Base-by-base conservation (phyloP, 2,113 vertebrate species). In the Poeciliopsis retropinna region DNA sequence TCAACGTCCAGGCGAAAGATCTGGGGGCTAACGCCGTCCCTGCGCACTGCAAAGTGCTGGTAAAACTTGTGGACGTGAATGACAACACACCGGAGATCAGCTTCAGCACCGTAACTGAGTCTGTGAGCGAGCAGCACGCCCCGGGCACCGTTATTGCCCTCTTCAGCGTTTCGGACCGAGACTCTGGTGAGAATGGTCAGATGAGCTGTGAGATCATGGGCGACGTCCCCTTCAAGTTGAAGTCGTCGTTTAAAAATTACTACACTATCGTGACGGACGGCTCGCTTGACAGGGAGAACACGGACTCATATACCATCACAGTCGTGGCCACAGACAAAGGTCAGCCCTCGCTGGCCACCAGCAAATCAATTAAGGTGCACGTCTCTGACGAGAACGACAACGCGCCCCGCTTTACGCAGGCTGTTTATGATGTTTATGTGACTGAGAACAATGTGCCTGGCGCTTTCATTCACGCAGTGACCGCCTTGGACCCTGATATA, bases 341-440 rank as follows among this genome's bases (percentile, higher is more conserved):
- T 57, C 90, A 94, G 76, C 97, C 97, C 1, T 91, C 96, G 0
- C 95, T 99, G 3, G 95, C 96, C 90, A 95, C 96, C 80, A 97
- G 95, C 84, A 97, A 97, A 89, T 97, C 97, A 15, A 97, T 99
- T 70, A 96, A 96, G 90, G 97, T 99, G 74, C 96, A 96, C 51
- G 97, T 99, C 44, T 96, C 96, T 0, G 98, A 99, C 69, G 97
- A 97, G 89, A 99, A 99, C 32, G 97, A 99, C 94, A 99, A 99
- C 57, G 96, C 97, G 0, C 98, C 98, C 11, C 94, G 95, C 30
- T 99, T 99, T 92, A 95, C 95, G 85, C 97, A 97, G 94, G 90
- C 95, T 0, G 91, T 96, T 60, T 99, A 99, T 86, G 96, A 97
- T 75, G 98, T 98, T 76, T 96, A 96, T 82, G 97, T 99, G 89